A percentile compares a stretch with the other conserved stretches of the same genome.
Conservation (phyloP, 1,140 invertebrate species). For the Penaeus indicus region DNA sequence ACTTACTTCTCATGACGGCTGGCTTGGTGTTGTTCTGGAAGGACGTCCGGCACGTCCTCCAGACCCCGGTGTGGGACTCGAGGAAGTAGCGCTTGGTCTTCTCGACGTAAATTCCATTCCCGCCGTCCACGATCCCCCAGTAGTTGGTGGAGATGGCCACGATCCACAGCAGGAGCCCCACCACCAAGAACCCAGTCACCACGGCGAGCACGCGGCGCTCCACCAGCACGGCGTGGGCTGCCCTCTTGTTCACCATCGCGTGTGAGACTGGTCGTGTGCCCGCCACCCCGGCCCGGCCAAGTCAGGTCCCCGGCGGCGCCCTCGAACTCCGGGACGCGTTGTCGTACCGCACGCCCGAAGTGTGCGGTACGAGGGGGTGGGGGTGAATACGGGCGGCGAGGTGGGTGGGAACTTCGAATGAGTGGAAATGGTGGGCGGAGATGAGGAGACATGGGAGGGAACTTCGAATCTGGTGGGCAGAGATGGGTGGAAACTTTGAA, state of each 20-base stretch:
- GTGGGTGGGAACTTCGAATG: too few relatives aligned
- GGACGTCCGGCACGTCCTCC: slow-evolving; percentile 75
- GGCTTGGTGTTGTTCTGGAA: slow-evolving; percentile 60
- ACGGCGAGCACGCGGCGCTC: slow-evolving; percentile 80
- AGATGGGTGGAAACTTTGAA: too few relatives aligned
- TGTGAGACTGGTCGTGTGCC: slow-evolving; percentile 22
- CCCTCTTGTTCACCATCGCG: slow-evolving; percentile 46
- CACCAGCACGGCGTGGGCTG: slow-evolving; percentile 60
- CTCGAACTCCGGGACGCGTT: too few relatives aligned
- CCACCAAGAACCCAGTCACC: slow-evolving; percentile 78
- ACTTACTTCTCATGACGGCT: slow-evolving; percentile 59
- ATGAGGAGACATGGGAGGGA: neutral
- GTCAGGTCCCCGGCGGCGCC: too few relatives aligned
- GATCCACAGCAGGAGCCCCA: slow-evolving; percentile 81
- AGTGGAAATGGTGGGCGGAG: neutral
- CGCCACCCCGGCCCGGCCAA: too few relatives aligned
- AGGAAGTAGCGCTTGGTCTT: slow-evolving; percentile 75
- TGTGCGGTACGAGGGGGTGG: neutral
- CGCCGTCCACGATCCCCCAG: slow-evolving; percentile 78
- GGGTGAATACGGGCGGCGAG: neutral
- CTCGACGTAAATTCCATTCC: slow-evolving; percentile 75
- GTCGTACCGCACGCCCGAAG: neutral
- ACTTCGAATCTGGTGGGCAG: too few relatives aligned
- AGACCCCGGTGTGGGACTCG: slow-evolving; percentile 78
- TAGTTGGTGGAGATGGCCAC: slow-evolving; percentile 81